Evolutionary conservation across 37 sponge, comb jelly and placozoan genomes (phyloP).

Genomic region (Eunapius fragilis): DNA sequence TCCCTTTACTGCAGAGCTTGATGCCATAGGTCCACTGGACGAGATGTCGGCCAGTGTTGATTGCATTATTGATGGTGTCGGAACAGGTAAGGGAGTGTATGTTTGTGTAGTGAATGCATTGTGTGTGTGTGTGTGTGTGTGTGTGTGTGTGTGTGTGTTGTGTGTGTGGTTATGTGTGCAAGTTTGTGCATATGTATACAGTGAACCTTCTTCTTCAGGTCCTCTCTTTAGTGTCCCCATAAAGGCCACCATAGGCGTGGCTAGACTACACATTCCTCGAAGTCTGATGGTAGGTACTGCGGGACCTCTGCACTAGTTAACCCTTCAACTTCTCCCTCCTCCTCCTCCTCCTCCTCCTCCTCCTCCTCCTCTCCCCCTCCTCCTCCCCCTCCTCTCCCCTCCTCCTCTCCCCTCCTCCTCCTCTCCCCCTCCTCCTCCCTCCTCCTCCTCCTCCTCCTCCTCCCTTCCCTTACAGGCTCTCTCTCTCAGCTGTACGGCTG

Average conservation of each 20-base stretch:
- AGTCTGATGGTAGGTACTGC: slow-evolving; percentile 23
- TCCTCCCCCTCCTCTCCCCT: background rate
- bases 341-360: background rate
- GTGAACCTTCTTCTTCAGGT: too few species aligned
- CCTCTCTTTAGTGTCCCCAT: slow-evolving; percentile 24
- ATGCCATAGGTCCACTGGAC: slow-evolving; percentile 12
- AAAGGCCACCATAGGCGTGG: slow-evolving; percentile 59
- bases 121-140: too few species aligned
- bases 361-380: background rate
- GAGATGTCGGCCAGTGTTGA: slow-evolving; percentile 18
- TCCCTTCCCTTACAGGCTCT: slow-evolving; percentile 8
- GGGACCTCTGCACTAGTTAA: background rate
- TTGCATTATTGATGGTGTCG: slow-evolving; percentile 6
- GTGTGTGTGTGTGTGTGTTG: background rate
- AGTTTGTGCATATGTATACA: background rate
- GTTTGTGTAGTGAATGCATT: background rate
- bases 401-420: background rate
- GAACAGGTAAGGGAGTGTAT: background rate
- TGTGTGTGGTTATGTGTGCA: background rate
- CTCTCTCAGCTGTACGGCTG: slow-evolving; percentile 32
- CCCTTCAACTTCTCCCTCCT: background rate
- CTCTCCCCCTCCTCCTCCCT: background rate
- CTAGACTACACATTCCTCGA: slow-evolving; percentile 51
- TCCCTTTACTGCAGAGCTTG: background rate
- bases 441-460: background rate